Evolutionary conservation across 2,113 vertebrate genomes (phyloP).

Genomic region (Perognathus longimembris): DNA sequence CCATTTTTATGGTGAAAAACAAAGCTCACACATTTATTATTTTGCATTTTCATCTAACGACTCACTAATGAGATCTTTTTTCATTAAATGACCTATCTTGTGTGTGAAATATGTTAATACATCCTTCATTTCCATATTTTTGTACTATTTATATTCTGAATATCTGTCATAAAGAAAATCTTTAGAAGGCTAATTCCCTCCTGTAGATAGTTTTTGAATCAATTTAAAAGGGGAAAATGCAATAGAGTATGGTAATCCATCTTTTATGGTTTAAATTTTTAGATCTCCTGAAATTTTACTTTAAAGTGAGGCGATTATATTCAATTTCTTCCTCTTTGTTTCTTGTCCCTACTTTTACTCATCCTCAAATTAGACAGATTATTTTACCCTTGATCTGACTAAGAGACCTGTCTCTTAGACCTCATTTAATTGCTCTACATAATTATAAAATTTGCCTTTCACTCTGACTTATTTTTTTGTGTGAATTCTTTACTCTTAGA

Average conservation of each 20-base stretch:
- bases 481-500: neutral
- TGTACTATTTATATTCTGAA: neutral
- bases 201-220: neutral
- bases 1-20: neutral
- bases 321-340: neutral
- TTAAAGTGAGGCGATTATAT: neutral
- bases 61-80: neutral
- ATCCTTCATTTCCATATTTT: neutral
- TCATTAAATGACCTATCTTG: neutral
- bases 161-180: neutral
- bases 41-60: slow-evolving; percentile 5
- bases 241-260: neutral
- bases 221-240: neutral
- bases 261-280: no score
- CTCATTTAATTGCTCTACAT: neutral
- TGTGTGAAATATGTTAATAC: neutral
- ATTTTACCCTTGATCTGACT: neutral
- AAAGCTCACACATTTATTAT: neutral
- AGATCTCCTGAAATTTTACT: no score
- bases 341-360: neutral
- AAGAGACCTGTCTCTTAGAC: neutral
- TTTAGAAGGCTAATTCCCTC: neutral
- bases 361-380: neutral
- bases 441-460: neutral
- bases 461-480: neutral